Conservation (phyloP, 2,888 invertebrate genomes). For the Hypomecis punctinalis region DNA sequence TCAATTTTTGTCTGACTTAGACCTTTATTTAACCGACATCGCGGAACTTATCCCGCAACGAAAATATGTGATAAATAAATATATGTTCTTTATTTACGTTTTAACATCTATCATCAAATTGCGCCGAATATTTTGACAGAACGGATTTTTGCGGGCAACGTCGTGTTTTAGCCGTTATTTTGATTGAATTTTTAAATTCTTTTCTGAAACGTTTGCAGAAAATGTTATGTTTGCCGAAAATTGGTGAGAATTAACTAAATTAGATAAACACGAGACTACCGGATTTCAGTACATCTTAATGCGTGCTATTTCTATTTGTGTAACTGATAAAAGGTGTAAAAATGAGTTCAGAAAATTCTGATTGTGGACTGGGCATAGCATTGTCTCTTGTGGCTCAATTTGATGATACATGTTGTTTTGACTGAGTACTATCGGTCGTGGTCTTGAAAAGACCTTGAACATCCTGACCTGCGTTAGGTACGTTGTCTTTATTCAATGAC, state of each 20-base stretch:
- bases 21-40: too few relatives aligned
- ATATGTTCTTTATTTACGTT: too few relatives aligned
- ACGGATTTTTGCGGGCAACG: too few relatives aligned
- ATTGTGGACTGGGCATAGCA: conserved; percentile 66
- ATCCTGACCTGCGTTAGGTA: too few relatives aligned
- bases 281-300: background rate
- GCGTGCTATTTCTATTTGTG: too few relatives aligned
- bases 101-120: too few relatives aligned
- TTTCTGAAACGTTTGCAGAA: background rate
- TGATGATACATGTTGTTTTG: conserved; percentile 89
- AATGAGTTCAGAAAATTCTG: conserved; percentile 78
- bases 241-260: background rate
- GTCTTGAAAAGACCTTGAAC: too few relatives aligned
- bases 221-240: background rate
- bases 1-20: too few relatives aligned
- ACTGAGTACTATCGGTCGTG: conserved; percentile 87
- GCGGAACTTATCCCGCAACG: too few relatives aligned
- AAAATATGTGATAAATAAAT: too few relatives aligned
- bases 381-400: conserved; percentile 88
- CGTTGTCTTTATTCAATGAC: too few relatives aligned
- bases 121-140: too few relatives aligned
- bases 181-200: conserved; percentile 12
- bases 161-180: conserved; percentile 29
- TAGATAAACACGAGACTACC: background rate
- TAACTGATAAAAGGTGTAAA: conserved; percentile 33